Evolutionary conservation across 2,888 invertebrate genomes (phyloP), one percentile per base, ranked within the genome.

Genomic region (Rutpela maculata): DNA sequence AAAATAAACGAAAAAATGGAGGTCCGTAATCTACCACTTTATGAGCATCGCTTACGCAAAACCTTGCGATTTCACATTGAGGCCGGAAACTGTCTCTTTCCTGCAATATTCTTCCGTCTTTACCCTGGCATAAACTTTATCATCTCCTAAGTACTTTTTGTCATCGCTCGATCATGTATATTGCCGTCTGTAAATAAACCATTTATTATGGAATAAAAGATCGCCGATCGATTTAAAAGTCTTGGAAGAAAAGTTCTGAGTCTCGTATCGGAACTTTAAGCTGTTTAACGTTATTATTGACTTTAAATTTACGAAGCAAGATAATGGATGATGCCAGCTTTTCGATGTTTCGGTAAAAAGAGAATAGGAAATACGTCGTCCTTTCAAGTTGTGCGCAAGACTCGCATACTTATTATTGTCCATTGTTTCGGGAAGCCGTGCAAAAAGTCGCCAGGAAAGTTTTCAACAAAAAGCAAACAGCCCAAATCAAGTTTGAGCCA

Each of bases 271-370:
- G 83, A 86, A 87, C 85, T 86, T 85, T 84, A 84, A 85, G 85
- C 83, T 83, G 82, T 84, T 84, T 87, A 86, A 86, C 86, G 85
- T 87, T 87, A 86, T 87, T 87, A 87, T 87, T 87, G 87, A 87
- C 87, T 87, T 86, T 86, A 85, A 86, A 86, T 86, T 86, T 87
- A 84, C 86, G 85, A 81, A 86, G 86, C 86, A 84, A 85, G 87
- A 86, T 87, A 87, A 87, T 70, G 70, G 70, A 70, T 60, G 70
- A 70, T 60, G 50, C 65, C 18, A 38, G 65, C 65, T 38, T 66
- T 59, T 66, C 65, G 11, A 9, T 50, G 43, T 66, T 59, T 66
- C 65, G 11, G 18, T 50, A 66, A 66, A 65, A 66, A 38, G 19
- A 19, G 65, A 66, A 43, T 66, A 19, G 65, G 18, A 19, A 66